Conservation (phyloP, 2,113 vertebrate species). For the Myiozetetes cayanensis region DNA sequence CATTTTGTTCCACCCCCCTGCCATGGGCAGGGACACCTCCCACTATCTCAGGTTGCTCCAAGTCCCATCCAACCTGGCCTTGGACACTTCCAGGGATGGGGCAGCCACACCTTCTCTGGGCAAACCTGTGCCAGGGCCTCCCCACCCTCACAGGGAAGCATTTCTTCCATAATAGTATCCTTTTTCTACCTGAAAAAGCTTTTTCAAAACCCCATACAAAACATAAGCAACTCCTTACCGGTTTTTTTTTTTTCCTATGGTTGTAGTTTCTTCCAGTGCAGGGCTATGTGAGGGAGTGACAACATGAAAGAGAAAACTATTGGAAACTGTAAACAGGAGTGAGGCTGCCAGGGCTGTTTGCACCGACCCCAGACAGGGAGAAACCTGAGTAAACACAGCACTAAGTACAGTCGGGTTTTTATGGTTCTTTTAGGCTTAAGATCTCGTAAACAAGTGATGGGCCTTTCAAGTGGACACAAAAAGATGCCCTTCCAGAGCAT, state of each 20-base stretch:
- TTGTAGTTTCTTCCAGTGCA: not conserved
- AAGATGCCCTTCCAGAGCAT: not conserved
- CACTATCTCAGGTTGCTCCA: fast-evolving
- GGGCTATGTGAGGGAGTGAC: not conserved
- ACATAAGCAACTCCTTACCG: not conserved
- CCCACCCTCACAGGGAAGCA: not conserved
- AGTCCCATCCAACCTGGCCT: not conserved
- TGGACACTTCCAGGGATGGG: not conserved
- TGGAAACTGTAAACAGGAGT: constrained; percentile 32
- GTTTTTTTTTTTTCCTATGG: not conserved
- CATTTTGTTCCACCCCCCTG: not conserved
- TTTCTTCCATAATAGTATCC: not conserved
- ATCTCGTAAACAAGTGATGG: not conserved
- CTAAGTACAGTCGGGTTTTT: not conserved
- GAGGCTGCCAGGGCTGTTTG: constrained; percentile 24
- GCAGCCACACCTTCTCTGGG: not conserved
- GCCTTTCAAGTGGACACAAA: constrained; percentile 5
- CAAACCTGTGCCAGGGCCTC: not conserved
- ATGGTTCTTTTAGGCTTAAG: not conserved
- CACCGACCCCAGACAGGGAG: constrained; percentile 26
- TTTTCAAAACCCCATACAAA: not conserved
- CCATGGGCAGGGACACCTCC: not conserved
- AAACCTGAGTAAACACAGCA: constrained; percentile 1
- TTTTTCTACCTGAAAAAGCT: not conserved
- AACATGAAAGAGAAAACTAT: constrained; percentile 40